These are phyloP conservation scores for Rutpela maculata DNA, from an alignment of 2,888 invertebrate genomes.

Conservation along the genomic window DNA sequence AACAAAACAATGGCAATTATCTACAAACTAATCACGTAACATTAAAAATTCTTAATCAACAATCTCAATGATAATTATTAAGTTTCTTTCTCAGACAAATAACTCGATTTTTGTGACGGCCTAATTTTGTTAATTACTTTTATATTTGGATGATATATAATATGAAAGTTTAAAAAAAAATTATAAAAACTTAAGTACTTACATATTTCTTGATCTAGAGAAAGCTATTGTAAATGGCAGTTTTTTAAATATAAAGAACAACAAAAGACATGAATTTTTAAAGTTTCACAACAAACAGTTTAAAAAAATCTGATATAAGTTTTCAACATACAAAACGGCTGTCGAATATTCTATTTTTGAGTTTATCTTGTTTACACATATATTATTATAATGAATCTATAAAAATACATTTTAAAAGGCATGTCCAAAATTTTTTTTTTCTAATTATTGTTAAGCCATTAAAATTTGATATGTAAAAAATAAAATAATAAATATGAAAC, in stretches of 20 bases:
- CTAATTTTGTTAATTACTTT: constrained; percentile 21
- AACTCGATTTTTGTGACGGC: constrained; percentile 16
- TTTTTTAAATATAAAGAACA: constrained; percentile 29
- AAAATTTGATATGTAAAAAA: constrained; percentile 47
- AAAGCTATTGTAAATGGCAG: constrained; percentile 41
- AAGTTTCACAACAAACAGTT: constrained; percentile 11
- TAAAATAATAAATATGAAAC: constrained; percentile 37
- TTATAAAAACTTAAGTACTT: constrained; percentile 41
- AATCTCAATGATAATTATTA: background rate
- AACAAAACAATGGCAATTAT: too few species aligned
- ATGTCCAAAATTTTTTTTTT: constrained; percentile 11
- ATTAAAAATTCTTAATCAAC: background rate
- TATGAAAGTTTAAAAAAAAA: constrained; percentile 17
- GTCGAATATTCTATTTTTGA: constrained; percentile 15
- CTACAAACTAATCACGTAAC: background rate
- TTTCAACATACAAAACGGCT: constrained; percentile 12
- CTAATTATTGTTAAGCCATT: constrained; percentile 39
- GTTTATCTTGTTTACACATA: constrained; percentile 15
- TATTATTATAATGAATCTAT: constrained; percentile 30
- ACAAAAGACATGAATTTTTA: constrained; percentile 6
- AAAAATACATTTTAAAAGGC: constrained; percentile 43
- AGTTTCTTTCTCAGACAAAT: background rate
- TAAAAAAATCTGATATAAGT: constrained; percentile 11
- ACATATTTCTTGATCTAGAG: constrained; percentile 1
- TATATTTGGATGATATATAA: constrained; percentile 18